Base-by-base conservation (phyloP, 2,113 vertebrate genomes). In the Elaphurus davidianus region DNA sequence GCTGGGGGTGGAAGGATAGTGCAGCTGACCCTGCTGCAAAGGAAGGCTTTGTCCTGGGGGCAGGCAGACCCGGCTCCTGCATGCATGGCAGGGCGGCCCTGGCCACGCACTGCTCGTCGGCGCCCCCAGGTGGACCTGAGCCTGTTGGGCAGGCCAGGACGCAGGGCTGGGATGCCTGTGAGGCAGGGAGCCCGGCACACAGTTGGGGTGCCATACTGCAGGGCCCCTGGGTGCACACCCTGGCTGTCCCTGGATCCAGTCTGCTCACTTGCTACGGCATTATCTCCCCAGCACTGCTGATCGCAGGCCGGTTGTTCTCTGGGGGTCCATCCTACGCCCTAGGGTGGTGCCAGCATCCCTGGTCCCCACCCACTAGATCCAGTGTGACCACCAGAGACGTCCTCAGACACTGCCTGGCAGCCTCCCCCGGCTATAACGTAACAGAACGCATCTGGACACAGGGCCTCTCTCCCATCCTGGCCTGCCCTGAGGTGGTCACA, bases 31-130 rank as follows among this genome's bases (percentile, higher is more conserved):
- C 78, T 40, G 15, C 4, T n/a, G 7, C 67, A 5, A 17, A 54
- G 1, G 25, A 1, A 86, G 2, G 67, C 33, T 25, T 23, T 21
- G 52, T 23, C 12, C 67, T 7, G 0, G 12, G 23, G 15, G 83
- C 71, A 13, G 40, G 82, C 52, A 85, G 36, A n/a, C 62, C 2
- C 1, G 50, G 50, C 12, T 23, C 28, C 62, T 4, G 60, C 2
- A 7, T 28, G 27, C 27, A 30, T 1, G 2, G 19, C 0, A 1
- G 8, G 36, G 81, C 0, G 11, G 45, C 23, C 16, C 64, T 23
- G 64, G 52, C 64, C 43, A 28, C 0, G 0, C 19, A 2, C 5
- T 7, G 43, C 12, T 28, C 1, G 2, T 25, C 21, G 40, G 71
- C 2, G 6, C 47, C 36, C 33, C 4, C 4, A 57, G 45, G 6